These are phyloP conservation scores for Microcebus griseorufus DNA, from an alignment of 2,113 vertebrate species.

Conservation along the genomic window DNA sequence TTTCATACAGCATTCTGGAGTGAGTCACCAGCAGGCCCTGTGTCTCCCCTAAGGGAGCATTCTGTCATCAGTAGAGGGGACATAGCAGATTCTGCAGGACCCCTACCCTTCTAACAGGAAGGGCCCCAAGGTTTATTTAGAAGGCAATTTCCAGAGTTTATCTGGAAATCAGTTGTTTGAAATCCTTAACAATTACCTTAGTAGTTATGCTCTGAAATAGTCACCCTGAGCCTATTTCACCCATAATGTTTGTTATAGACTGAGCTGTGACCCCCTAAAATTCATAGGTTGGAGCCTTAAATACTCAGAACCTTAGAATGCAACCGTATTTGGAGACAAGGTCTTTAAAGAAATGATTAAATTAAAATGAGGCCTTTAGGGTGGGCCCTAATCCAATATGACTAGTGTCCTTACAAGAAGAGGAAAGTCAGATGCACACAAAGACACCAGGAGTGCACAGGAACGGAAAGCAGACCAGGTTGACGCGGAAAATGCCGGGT, in stretches of 20 bases:
- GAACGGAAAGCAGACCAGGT: background rate
- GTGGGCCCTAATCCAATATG: background rate
- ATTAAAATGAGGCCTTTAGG: background rate
- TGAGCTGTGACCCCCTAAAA: background rate
- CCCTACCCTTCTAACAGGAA: background rate
- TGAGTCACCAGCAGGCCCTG: background rate
- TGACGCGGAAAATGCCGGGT: no score
- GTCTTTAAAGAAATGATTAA: background rate
- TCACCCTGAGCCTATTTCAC: background rate
- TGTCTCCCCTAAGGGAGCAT: background rate
- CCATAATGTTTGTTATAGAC: background rate
- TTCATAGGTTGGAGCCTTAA: background rate
- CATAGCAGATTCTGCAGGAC: background rate
- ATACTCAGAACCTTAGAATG: background rate
- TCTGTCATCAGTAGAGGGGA: background rate
- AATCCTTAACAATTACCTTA: constrained; percentile 4
- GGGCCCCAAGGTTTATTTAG: background rate
- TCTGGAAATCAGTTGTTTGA: constrained; percentile 1
- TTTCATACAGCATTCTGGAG: background rate
- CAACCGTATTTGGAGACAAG: background rate
- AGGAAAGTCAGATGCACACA: background rate
- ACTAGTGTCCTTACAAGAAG: background rate
- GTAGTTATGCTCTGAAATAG: background rate
- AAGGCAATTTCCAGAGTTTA: background rate
- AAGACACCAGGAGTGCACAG: background rate